Percentiles rank a stretch among this genome's conserved stretches.
Conservation (phyloP, 64 coral and sea anemone genomes). For the Pocillopora verrucosa region DNA sequence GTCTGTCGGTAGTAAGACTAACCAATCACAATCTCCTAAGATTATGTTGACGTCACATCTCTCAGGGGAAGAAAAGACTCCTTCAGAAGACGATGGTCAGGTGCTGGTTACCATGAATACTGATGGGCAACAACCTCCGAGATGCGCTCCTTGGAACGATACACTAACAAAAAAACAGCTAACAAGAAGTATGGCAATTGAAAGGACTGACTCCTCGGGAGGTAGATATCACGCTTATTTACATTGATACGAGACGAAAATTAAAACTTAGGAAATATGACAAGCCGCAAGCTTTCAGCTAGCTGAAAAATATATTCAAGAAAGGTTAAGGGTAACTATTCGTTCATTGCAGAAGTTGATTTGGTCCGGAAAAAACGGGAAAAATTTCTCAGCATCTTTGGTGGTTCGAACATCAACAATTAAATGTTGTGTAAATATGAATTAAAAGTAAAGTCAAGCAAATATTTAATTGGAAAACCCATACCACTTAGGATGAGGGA, state of each 20-base stretch:
- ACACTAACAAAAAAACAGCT: neutral
- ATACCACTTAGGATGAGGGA: no score
- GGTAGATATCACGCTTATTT: neutral
- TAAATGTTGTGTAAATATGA: no score
- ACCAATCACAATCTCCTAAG: conserved; percentile 13
- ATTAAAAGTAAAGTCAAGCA: no score
- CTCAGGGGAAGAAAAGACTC: neutral
- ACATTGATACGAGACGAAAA: neutral
- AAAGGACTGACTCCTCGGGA: conserved; percentile 25
- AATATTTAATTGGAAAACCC: no score
- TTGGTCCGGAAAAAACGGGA: no score
- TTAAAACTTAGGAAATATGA: neutral
- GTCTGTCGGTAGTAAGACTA: neutral
- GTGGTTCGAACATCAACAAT: no score
- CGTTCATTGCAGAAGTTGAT: no score
- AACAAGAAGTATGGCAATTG: conserved; percentile 28
- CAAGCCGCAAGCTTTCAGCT: no score
- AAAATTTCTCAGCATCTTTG: no score
- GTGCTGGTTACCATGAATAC: neutral
- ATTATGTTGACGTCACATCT: conserved; percentile 17
- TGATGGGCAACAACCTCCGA: neutral
- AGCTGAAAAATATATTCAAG: no score
- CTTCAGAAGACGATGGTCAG: neutral
- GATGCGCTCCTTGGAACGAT: neutral
- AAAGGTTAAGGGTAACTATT: no score